Evolutionary conservation across 30 jellyfish, hydroid and myxozoan genomes (phyloP).

Genomic region (Hydra vulgaris): DNA sequence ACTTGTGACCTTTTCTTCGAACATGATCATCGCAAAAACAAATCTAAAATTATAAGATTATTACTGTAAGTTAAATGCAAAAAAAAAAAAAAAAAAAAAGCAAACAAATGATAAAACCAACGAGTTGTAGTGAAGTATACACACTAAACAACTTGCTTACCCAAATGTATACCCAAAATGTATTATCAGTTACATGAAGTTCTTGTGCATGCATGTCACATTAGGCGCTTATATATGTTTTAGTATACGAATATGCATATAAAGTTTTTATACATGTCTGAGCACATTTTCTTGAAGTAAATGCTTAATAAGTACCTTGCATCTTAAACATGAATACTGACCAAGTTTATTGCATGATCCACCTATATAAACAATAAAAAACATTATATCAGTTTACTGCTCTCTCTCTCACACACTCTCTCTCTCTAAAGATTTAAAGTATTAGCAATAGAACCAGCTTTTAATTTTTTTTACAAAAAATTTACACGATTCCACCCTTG

Average conservation of each 20-base stretch:
- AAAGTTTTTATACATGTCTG: background rate
- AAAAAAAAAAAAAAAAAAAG: background rate
- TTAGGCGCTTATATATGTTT: too few relatives aligned
- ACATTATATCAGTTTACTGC: background rate
- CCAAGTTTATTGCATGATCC: slow-evolving; percentile 89
- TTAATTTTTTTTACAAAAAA: too few relatives aligned
- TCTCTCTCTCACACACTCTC: background rate
- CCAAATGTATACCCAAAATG: background rate
- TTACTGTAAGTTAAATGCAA: background rate
- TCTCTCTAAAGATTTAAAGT: too few relatives aligned
- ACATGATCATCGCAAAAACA: slow-evolving; percentile 94
- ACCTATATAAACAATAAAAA: slow-evolving; percentile 37
- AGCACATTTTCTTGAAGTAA: background rate
- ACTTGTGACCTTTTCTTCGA: slow-evolving; percentile 70
- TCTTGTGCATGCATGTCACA: too few relatives aligned
- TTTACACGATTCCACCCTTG: too few relatives aligned
- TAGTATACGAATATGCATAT: too few relatives aligned
- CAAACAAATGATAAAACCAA: background rate
- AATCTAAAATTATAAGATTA: slow-evolving; percentile 21
- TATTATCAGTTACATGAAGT: background rate
- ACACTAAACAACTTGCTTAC: background rate
- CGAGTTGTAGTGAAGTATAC: background rate
- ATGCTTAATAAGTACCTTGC: slow-evolving; percentile 46
- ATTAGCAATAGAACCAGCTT: too few relatives aligned
- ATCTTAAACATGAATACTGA: slow-evolving; percentile 80